Conservation (phyloP, 2,113 vertebrate species). For the Phyllostomus hastatus region DNA sequence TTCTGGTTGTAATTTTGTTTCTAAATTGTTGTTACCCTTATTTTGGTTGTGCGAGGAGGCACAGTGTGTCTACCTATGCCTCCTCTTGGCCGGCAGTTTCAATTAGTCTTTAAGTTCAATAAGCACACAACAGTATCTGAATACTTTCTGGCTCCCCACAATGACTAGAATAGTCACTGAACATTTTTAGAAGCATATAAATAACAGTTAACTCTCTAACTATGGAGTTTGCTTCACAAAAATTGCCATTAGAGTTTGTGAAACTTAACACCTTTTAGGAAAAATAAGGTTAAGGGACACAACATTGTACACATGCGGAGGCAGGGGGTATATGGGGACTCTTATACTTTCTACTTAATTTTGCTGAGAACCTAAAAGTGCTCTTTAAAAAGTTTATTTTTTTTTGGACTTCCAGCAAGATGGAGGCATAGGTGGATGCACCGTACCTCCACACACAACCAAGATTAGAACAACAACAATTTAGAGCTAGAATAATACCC, state of each 20-base stretch:
- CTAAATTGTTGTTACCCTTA: too few relatives aligned
- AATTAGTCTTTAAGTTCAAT: background rate
- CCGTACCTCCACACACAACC: too few relatives aligned
- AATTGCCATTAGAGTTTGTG: background rate
- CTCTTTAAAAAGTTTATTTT: background rate
- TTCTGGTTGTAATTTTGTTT: too few relatives aligned
- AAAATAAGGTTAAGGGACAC: background rate
- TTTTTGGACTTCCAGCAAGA: background rate
- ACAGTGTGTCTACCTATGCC: too few relatives aligned
- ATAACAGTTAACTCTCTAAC: background rate
- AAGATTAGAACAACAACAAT: too few relatives aligned
- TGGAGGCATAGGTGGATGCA: too few relatives aligned
- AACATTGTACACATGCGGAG: background rate
- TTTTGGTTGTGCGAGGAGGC: too few relatives aligned
- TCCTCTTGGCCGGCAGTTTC: too few relatives aligned
- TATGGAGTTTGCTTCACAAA: background rate
- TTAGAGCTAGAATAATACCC: too few relatives aligned
- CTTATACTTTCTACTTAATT: background rate
- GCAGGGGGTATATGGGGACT: background rate
- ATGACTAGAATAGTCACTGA: background rate
- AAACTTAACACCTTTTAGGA: slow-evolving; percentile 31
- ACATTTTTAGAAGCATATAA: background rate
- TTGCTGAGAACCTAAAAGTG: background rate
- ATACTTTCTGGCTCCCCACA: background rate
- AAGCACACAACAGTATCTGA: background rate